A percentile compares a stretch with the other conserved stretches of the same genome.
These are phyloP conservation scores for Lampris incognitus DNA, from an alignment of 2,113 vertebrate genomes.

Conservation along the genomic window DNA sequence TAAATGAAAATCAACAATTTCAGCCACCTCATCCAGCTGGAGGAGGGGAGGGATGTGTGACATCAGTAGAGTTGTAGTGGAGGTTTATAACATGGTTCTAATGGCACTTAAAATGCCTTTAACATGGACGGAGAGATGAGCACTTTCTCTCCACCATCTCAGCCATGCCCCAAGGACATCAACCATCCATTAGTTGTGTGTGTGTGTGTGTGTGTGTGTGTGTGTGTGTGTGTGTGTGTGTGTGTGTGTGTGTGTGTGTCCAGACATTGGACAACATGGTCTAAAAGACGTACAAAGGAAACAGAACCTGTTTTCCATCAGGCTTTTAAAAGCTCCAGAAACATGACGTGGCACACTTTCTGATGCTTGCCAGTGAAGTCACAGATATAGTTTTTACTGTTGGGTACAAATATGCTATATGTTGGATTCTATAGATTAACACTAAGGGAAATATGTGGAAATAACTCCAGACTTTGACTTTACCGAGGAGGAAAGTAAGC, in stretches of 20 bases:
- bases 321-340: neutral
- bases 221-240: neutral
- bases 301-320: slow-evolving; percentile 14
- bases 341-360: neutral
- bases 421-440: slow-evolving; percentile 17
- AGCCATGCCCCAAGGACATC: slow-evolving; percentile 18
- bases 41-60: slow-evolving; percentile 10
- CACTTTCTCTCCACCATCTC: slow-evolving; percentile 14
- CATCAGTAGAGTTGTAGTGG: slow-evolving; percentile 1
- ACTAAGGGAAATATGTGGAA: neutral
- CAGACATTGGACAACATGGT: neutral
- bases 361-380: slow-evolving; percentile 8
- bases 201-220: neutral
- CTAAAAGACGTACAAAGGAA: slow-evolving; percentile 3
- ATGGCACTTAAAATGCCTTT: slow-evolving; percentile 33
- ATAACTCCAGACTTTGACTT: neutral
- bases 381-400: neutral
- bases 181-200: neutral
- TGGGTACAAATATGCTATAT: neutral
- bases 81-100: slow-evolving; percentile 27
- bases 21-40: neutral
- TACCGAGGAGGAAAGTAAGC: no score
- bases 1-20: slow-evolving; percentile 23
- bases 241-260: neutral
- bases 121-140: slow-evolving; percentile 51